phyloP scores from a whole-genome alignment of 2,113 vertebrate genomes.

The Hyla sarda region DNA sequence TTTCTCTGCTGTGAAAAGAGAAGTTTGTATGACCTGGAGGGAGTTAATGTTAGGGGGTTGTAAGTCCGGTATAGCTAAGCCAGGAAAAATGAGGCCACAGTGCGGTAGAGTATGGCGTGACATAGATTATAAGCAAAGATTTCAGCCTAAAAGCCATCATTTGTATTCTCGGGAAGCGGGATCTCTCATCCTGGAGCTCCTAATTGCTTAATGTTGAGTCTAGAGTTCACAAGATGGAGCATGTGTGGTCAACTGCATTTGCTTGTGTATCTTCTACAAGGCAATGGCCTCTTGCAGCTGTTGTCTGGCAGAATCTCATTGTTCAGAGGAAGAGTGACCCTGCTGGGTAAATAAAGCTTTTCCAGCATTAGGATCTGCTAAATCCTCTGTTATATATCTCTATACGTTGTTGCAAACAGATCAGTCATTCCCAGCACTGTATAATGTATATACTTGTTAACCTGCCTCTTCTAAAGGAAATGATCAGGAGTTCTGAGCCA shows the following conservation, averaged over 20 bases:
- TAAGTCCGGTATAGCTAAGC: background rate
- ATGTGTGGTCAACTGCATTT: background rate
- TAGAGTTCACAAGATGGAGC: background rate
- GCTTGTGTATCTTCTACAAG: background rate
- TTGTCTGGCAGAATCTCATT: background rate
- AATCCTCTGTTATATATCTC: background rate
- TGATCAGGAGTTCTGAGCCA: background rate
- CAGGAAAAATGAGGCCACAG: constrained; percentile 22
- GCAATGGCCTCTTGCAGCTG: constrained; percentile 13
- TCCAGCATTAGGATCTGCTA: background rate
- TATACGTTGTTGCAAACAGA: background rate
- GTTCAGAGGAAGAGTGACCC: background rate
- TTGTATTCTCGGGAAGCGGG: constrained; percentile 15
- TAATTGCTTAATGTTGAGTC: constrained; percentile 11
- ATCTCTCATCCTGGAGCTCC: background rate
- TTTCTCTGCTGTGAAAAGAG: background rate
- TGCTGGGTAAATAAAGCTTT: background rate
- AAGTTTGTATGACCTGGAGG: background rate
- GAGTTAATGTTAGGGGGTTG: background rate
- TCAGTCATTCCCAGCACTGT: background rate
- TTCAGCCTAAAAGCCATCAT: background rate
- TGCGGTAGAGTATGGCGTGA: constrained; percentile 6
- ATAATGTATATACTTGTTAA: background rate
- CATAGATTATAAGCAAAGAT: background rate
- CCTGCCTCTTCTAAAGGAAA: background rate